Evolutionary conservation across 2,113 vertebrate genomes (phyloP), one percentile per base, ranked within the genome.

Genomic region (Paramormyrops kingsleyae): DNA sequence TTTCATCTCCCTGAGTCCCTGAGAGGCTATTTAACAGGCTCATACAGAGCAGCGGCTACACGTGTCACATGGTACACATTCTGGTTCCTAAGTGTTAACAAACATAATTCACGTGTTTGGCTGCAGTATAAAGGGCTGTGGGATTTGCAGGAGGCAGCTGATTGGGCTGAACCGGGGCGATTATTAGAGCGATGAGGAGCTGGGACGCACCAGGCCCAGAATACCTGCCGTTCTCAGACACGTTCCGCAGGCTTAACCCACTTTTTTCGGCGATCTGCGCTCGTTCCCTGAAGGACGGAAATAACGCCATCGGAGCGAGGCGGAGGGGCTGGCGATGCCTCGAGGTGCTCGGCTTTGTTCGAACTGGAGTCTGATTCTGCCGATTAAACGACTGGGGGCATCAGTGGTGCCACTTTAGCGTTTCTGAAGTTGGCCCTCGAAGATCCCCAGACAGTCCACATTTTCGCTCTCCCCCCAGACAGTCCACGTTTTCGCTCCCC

Each of bases 251-350:
- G 46, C 59, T 89, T 91, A 91, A 42, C 92, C 92, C 91, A 92
- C 84, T 93, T 93, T 31, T 70, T 92, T 35, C 50, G 42, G 87
- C 77, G 27, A 31, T 85, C 56, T 27, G 39, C 90, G 21, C 84
- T 89, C 87, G 88, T 87, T 88, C 88, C 91, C 88, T 92, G 93
- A 94, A 95, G 94, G 94, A 93, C 94, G 91, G 83, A 88, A 88
- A 88, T 77, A 90, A 53, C 21, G 27, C 10, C 90, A 90, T 87
- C 27, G 91, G 89, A 90, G 56, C 90, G 89, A 46, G 56, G 87
- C 66, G 9, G 89, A 87, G 90, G 52, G 87, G 80, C 17, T 39
- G 70, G 47, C 83, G 39, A 49, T 46, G 88, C 90, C 92, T 90
- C 92, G 19, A 89, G 91, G 89, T 2, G 89, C 91, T 80, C 66